Conservation (phyloP, 35 echinoderm and acorn worm species). For the Amphiura filiformis region DNA sequence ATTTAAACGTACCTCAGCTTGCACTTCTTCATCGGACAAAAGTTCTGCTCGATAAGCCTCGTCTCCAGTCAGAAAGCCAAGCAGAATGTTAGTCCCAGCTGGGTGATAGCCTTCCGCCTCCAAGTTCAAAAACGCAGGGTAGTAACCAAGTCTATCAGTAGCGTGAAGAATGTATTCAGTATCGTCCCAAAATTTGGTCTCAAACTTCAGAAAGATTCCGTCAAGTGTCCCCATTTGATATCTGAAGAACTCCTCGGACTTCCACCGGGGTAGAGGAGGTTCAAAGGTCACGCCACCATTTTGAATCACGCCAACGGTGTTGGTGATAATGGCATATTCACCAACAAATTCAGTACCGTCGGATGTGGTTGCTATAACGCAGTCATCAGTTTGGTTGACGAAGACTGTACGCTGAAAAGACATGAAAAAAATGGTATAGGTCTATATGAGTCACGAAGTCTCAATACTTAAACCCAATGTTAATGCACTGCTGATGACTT, state of each 20-base stretch:
- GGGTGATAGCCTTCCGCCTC: slow-evolving; percentile 22
- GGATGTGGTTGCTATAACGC: background rate
- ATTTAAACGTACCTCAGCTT: background rate
- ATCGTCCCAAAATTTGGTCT: slow-evolving; percentile 42
- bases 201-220: slow-evolving; percentile 37
- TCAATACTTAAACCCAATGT: no score
- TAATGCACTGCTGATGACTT: no score
- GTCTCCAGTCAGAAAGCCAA: slow-evolving; percentile 8
- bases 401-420: background rate
- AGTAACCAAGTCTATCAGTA: slow-evolving; percentile 33
- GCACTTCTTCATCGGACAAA: background rate
- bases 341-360: slow-evolving; percentile 35
- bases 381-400: slow-evolving; percentile 17
- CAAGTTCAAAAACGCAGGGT: slow-evolving; percentile 33
- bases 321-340: slow-evolving; percentile 41
- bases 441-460: no score
- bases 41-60: background rate
- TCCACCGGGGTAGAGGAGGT: slow-evolving; percentile 42
- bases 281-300: slow-evolving; percentile 17
- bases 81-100: slow-evolving; percentile 28
- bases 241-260: slow-evolving; percentile 25
- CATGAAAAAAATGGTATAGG: background rate
- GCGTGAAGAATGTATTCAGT: slow-evolving; percentile 41
- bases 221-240: slow-evolving; percentile 34
- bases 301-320: slow-evolving; percentile 51